Base-by-base conservation (phyloP, 2,797 vertebrate species). In the Heteromormyrus szaboi region DNA sequence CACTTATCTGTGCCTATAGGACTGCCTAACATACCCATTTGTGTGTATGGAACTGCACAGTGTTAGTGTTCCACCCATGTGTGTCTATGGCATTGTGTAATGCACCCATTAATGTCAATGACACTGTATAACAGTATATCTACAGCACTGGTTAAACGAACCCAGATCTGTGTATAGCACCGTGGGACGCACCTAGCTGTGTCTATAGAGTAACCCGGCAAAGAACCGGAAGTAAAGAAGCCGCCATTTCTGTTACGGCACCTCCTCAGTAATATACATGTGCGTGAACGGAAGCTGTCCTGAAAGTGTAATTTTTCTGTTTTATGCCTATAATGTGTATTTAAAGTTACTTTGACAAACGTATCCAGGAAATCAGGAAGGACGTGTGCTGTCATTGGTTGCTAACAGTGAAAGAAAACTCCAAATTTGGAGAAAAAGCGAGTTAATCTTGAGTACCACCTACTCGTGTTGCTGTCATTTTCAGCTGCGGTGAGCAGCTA, bases 61-160 rank as follows among this genome's bases (percentile, higher is more conserved):
- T 0, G 22, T 12, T 37, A 3, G 33, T 37, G 33, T 37, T 37
- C 33, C 33, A 50, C 9, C 48, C 9, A 11, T 50, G 0, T 22
- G n/a, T 7, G 56, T 25, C 22, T 22, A n/a, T 62, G 2, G 19
- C 5, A 25, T 1, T 25, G 22, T 62, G 59, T 62, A 62, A 62
- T 88, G 91, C 98, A 51, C 11, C 50, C 50, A 12, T 11, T 12
- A 8, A 12, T 51, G 3, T 53, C 51, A 2, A 53, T 17, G 51
- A 17, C 51, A 53, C 51, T 14, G 51, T 17, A 17, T 53, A 53
- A 53, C 51, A 17, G 46, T 9, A 8, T 9, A 48, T 48, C 46
- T 53, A 53, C 51, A 53, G 51, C 51, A 53, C 14, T 53, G 25
- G 48, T 50, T 50, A 50, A 50, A 50, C 0, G 48, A 50, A 50